These are phyloP conservation scores for Hippopotamyrus pictus DNA, from an alignment of 2,797 vertebrate genomes.

Conservation along the genomic window DNA sequence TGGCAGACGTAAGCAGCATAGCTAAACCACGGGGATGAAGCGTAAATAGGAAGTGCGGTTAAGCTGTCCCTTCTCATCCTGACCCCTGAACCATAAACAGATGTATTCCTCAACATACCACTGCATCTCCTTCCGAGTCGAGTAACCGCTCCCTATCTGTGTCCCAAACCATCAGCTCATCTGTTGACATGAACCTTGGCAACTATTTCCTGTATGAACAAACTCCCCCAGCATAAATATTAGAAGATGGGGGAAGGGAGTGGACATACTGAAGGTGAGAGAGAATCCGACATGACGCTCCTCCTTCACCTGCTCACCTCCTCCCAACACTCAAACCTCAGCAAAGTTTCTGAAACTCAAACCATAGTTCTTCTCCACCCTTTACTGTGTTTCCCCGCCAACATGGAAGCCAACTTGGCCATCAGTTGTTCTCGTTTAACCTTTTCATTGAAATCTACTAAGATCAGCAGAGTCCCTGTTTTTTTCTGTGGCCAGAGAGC, in stretches of 20 bases:
- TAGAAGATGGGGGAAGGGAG: not conserved
- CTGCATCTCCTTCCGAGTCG: not conserved
- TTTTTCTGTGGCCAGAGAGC: not conserved
- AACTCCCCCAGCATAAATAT: not conserved
- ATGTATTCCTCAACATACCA: not conserved
- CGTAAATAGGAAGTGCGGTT: not conserved
- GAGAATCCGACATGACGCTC: not conserved
- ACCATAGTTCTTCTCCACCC: not conserved
- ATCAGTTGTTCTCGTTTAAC: not conserved
- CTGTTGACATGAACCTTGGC: not conserved
- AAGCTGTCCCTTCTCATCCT: not conserved
- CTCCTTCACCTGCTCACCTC: not conserved
- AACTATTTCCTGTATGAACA: not conserved
- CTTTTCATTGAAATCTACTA: not conserved
- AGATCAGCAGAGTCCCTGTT: not conserved
- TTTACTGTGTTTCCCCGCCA: not conserved
- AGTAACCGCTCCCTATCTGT: not conserved
- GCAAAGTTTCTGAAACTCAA: not conserved
- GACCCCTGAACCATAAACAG: not conserved
- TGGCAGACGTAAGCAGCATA: not conserved
- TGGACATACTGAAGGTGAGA: not conserved
- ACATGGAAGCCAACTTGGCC: not conserved
- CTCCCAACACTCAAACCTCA: not conserved
- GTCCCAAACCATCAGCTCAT: not conserved
- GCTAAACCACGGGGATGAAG: not conserved